phyloP scores from a whole-genome alignment of 1,140 invertebrate species.

The Drosophila punjabiensis region DNA sequence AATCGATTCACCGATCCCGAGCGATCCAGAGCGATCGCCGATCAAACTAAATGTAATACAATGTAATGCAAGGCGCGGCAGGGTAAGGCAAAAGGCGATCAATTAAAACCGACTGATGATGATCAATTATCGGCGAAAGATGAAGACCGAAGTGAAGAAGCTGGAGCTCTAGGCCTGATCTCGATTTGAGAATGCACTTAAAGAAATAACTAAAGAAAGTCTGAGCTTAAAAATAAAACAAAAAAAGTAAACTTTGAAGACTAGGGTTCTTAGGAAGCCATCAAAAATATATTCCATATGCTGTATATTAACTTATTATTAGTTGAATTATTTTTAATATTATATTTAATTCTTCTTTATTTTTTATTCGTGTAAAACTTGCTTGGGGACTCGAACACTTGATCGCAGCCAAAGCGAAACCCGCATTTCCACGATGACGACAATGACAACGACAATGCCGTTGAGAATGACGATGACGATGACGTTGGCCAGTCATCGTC shows the following conservation, averaged over 20 bases:
- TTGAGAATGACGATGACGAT: slow-evolving; percentile 47
- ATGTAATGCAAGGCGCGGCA: slow-evolving; percentile 51
- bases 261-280: rapidly evolving
- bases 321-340: too few relatives aligned
- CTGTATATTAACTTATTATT: not conserved
- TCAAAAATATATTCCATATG: too few relatives aligned
- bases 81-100: slow-evolving; percentile 65
- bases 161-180: slow-evolving; percentile 21
- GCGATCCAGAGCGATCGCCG: slow-evolving; percentile 19
- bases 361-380: slow-evolving; percentile 5
- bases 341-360: too few relatives aligned
- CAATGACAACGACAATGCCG: slow-evolving; percentile 62
- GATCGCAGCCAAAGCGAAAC: slow-evolving; percentile 58
- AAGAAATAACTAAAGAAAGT: not conserved
- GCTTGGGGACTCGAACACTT: slow-evolving; percentile 35
- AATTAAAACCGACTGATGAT: slow-evolving; percentile 83
- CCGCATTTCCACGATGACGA: slow-evolving; percentile 53
- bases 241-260: not conserved
- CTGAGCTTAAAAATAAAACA: too few relatives aligned
- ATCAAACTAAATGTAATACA: slow-evolving; percentile 44
- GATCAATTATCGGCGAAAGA: slow-evolving; percentile 77
- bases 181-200: slow-evolving; percentile 21
- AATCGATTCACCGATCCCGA: slow-evolving; percentile 58
- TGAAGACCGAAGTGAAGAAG: slow-evolving; percentile 44
- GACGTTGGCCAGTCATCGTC: slow-evolving; percentile 58